These are phyloP conservation scores for Plodia interpunctella DNA, from an alignment of 1,140 invertebrate genomes.

Conservation along the genomic window DNA sequence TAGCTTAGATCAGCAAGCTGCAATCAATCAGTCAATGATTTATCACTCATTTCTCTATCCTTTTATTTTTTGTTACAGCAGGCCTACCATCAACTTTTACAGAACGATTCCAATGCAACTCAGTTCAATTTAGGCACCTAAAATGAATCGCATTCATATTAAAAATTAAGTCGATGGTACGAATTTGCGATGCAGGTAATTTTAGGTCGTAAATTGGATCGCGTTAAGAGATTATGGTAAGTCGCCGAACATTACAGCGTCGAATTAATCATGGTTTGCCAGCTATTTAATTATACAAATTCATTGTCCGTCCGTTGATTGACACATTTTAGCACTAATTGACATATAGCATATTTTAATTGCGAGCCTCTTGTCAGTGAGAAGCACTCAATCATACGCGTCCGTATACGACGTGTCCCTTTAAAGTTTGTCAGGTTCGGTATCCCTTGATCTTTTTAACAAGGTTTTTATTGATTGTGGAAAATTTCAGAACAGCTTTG, in stretches of 20 bases:
- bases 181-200: too few species aligned
- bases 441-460: too few species aligned
- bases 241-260: not conserved
- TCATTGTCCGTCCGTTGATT: constrained; percentile 37
- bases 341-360: constrained; percentile 57
- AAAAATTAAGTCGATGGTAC: too few species aligned
- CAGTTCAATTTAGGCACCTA: too few species aligned
- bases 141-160: too few species aligned
- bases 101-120: too few species aligned
- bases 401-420: not conserved
- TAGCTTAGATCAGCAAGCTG: not conserved
- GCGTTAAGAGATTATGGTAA: too few species aligned
- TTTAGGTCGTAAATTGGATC: too few species aligned
- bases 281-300: constrained; percentile 6
- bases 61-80: constrained; percentile 5
- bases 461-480: too few species aligned
- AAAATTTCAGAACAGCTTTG: too few species aligned
- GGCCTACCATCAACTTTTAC: too few species aligned
- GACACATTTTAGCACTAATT: constrained; percentile 60
- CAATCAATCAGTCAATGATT: not conserved
- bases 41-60: not conserved
- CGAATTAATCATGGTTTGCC: constrained; percentile 5
- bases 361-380: constrained; percentile 26
- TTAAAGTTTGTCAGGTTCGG: not conserved
- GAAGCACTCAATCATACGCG: not conserved